These are phyloP conservation scores for Myiopsitta monachus DNA, from an alignment of 2,113 vertebrate genomes.

Conservation along the genomic window DNA sequence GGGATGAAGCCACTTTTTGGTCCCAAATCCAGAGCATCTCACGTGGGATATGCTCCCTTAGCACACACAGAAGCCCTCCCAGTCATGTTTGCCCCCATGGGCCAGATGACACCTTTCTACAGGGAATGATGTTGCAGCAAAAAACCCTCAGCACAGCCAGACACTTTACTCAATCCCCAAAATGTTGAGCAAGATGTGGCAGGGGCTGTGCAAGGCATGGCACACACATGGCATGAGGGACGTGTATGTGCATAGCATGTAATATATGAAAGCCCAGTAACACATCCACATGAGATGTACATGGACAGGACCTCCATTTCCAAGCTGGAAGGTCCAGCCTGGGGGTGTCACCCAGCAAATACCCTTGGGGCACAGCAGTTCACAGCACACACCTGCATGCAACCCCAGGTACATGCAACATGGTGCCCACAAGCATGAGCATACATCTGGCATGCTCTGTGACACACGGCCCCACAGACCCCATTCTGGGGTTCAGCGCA, in stretches of 20 bases:
- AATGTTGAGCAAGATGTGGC: neutral
- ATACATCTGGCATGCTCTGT: fast-evolving
- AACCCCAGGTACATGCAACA: fast-evolving
- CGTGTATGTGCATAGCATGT: fast-evolving
- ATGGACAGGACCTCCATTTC: neutral
- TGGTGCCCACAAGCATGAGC: fast-evolving
- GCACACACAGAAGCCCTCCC: neutral
- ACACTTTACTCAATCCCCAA: neutral
- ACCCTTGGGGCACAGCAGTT: fast-evolving
- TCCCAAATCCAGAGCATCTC: neutral
- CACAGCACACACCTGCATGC: fast-evolving
- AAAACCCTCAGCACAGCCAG: fast-evolving
- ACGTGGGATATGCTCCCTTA: fast-evolving
- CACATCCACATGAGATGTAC: fast-evolving
- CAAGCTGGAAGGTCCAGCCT: neutral
- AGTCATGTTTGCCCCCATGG: fast-evolving
- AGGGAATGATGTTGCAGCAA: neutral
- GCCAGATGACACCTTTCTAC: neutral
- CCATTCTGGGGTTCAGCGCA: fast-evolving
- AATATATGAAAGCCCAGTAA: neutral
- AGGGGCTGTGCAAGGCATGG: neutral
- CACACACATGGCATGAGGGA: fast-evolving
- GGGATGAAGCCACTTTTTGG: fast-evolving
- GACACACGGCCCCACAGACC: fast-evolving
- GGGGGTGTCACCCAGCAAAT: neutral